Evolutionary conservation across 2,113 vertebrate genomes (phyloP), one percentile per base, ranked within the genome.

Genomic region (Brachyistius frenatus): DNA sequence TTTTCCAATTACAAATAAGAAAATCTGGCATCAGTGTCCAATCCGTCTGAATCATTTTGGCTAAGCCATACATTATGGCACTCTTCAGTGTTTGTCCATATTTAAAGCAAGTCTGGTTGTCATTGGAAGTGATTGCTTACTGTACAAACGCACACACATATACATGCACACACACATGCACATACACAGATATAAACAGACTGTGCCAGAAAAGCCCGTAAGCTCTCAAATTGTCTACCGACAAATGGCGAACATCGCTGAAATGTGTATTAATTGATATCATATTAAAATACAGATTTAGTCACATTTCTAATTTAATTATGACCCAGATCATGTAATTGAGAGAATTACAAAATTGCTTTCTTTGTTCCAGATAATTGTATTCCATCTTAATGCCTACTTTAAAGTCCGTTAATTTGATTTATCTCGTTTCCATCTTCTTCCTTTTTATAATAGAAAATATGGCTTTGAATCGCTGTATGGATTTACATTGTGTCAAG

Each of bases 311-410:
- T 84, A 83, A 91, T 90, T 90, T 61, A 89, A 90, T 91, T 80
- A 81, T 87, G 81, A 73, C 84, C 73, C 85, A 89, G 67, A 83
- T 92, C 73, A 76, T 78, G 62, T 80, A 88, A 90, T 82, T 86
- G 66, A 81, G 66, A 84, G 60, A 78, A 88, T 88, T 79, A 80
- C 55, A 77, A 86, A 87, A 89, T 66, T 49, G 76, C 74, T 81
- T 78, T 75, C 63, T 88, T 92, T 92, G 77, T 90, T 91, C 73
- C 75, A 69, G 50, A 82, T 88, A 87, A 91, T 88, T 91, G 73
- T 90, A 79, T 86, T 84, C 57, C 10, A 66, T 81, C 69, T 76
- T 78, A 88, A 92, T 82, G 70, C 78, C 80, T 70, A 68, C 57
- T 76, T 70, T 65, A 66, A 83, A 87, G 79, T 81, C 60, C 2